These are phyloP conservation scores for Mus spicilegus DNA, from an alignment of 2,113 vertebrate genomes.

Conservation along the genomic window DNA sequence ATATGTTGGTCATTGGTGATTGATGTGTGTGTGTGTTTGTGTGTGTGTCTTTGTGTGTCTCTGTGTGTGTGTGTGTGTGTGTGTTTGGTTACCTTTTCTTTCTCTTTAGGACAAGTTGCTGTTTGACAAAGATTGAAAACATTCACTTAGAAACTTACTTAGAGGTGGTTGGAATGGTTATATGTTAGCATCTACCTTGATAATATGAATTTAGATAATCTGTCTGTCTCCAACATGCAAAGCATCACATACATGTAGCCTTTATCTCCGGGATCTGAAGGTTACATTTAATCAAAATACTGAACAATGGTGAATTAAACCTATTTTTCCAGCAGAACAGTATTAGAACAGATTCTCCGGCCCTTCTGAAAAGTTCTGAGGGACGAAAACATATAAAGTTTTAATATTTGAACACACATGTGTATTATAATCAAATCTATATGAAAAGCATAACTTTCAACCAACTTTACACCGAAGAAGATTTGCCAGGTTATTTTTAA, in stretches of 20 bases:
- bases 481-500: neutral
- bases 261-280: neutral
- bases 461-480: neutral
- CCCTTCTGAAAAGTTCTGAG: constrained; percentile 15
- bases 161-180: neutral
- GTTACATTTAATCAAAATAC: neutral
- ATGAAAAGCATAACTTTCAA: constrained; percentile 26
- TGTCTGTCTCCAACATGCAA: neutral
- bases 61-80: neutral
- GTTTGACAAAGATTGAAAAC: neutral
- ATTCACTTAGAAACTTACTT: neutral
- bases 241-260: neutral
- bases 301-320: neutral
- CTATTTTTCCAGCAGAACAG: neutral
- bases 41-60: neutral
- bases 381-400: neutral
- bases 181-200: neutral
- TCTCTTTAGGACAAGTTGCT: neutral
- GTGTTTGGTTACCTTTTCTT: neutral
- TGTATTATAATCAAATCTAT: neutral
- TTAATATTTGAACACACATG: neutral
- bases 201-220: neutral
- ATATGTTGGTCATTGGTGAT: too few relatives aligned
- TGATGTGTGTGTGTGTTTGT: neutral
- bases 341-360: neutral